Base-by-base conservation (phyloP, 2,797 vertebrate species). In the Avahi laniger region DNA sequence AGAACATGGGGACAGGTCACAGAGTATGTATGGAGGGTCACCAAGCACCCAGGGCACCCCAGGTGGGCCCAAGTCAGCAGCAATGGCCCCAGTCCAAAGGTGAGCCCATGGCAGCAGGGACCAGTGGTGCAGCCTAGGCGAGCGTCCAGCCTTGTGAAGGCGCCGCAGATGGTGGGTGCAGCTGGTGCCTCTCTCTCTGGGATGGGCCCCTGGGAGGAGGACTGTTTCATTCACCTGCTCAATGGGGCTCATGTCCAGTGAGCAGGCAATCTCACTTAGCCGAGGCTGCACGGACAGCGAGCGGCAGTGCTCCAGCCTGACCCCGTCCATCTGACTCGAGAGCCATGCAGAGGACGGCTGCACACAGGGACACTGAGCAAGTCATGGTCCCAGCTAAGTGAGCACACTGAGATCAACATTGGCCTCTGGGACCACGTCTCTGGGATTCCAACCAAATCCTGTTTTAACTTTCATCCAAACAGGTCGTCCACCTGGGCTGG, bases 311-410 rank as follows among this genome's bases (percentile, higher is more conserved):
- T 76, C 30, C 87, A 10, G 43, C 11, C 11, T 63, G 75, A 61
- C 22, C 9, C 28, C 0, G 0, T 15, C 38, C 61, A 28, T 48
- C 41, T 78, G 50, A 48, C 20, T 79, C 41, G 41, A 67, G 76
- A n/a, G 52, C 7, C 70, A 46, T 4, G 35, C 5, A 35, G 30
- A 33, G 3, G 4, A 54, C 0, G 10, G 12, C 7, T 3, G 2
- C 35, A 43, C 30, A n/a, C 0, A 2, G 2, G n/a, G 87, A 52
- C 85, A 20, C 4, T n/a, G 28, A 7, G 22, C 17, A 61, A 26
- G 1, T 41, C n/a, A n/a, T 41, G 10, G 28, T 52, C 41, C 48
- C 24, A 14, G 15, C 20, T 18, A 70, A 67, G 13, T 48, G 8
- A 79, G 43, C 26, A 33, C 43, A 43, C 18, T n/a, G 63, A 72